Base-by-base conservation (phyloP, 2,113 vertebrate genomes). In the Mesocricetus auratus region DNA sequence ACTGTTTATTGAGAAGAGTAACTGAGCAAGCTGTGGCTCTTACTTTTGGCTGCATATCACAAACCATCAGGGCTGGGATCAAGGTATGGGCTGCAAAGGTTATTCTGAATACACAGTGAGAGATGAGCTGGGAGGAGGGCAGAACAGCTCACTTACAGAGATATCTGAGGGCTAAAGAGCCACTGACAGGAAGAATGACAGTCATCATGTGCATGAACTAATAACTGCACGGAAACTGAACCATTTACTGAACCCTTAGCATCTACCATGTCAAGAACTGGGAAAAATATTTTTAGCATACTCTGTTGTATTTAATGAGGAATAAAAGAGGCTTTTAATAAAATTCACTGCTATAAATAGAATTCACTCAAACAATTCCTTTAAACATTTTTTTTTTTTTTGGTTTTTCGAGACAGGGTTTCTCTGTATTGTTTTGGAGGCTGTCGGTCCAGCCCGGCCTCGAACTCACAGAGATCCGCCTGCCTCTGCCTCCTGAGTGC, bases 241-340 rank as follows among this genome's bases (percentile, higher is more conserved):
- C 47, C 50, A 81, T 21, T 91, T 69, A 91, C n/a, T 85, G 24
- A 90, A 45, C 6, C 24, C 60, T 79, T 45, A 75, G 2, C 58
- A 66, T 64, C 85, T 74, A 92, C 47, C 2, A n/a, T 75, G 24
- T 90, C 29, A 24, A 66, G 15, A 6, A 86, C 33, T 77, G 58
- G 73, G 31, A 92, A 92, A 77, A 29, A 1, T 64, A 83, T 11
- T 94, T 90, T 31, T 56, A 78, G n/a, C 0, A 15, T 68, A 77
- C 75, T 82, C 94, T 86, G 56, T 3, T 87, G 47, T 3, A 94
- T 31, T 85, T 95, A 2, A 86, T 69, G 3, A 95, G 47, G 11
- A 96, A 90, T 89, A 97, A 93, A 95, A 42, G 24, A 62, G 83
- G 68, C 2, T 36, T 95, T 83, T n/a, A n/a, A n/a, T n/a, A n/a